Evolutionary conservation across 2,888 invertebrate genomes (phyloP).

Genomic region (Apoderus coryli): DNA sequence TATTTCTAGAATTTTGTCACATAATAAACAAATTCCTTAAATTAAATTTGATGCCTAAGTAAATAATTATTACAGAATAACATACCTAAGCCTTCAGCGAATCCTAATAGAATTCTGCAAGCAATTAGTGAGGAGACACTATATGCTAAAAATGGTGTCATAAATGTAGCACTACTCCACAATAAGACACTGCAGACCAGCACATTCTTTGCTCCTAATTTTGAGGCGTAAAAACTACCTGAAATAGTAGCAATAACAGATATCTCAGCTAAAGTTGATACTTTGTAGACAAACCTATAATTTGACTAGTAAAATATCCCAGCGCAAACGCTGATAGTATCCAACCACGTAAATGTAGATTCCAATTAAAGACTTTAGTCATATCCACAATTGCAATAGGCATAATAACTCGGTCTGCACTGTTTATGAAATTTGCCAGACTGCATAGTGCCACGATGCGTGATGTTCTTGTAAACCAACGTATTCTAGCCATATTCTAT

Average conservation of each 20-base stretch:
- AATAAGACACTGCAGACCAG: conserved; percentile 51
- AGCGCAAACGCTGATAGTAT: conserved; percentile 61
- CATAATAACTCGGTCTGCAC: conserved; percentile 64
- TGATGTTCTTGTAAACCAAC: conserved; percentile 39
- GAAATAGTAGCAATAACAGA: conserved; percentile 33
- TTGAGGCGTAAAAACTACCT: conserved; percentile 52
- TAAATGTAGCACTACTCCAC: conserved; percentile 57
- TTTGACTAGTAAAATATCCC: conserved; percentile 63
- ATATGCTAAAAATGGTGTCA: conserved; percentile 53
- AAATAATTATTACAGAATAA: neutral
- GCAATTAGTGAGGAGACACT: conserved; percentile 47
- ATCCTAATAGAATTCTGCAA: conserved; percentile 50
- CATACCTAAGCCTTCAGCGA: conserved; percentile 59
- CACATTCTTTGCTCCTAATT: conserved; percentile 53
- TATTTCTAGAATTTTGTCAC: no score
- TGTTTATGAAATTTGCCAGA: conserved; percentile 61
- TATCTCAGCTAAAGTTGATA: neutral
- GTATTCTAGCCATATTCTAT: conserved; percentile 34
- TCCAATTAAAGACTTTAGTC: conserved; percentile 57
- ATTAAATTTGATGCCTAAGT: no score
- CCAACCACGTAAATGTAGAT: conserved; percentile 57
- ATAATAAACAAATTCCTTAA: no score
- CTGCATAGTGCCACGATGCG: conserved; percentile 52
- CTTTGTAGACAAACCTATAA: conserved; percentile 31
- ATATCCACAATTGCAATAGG: conserved; percentile 63